phyloP scores from a whole-genome alignment of 2,888 invertebrate genomes.

The Aleiodes leptofemur region DNA sequence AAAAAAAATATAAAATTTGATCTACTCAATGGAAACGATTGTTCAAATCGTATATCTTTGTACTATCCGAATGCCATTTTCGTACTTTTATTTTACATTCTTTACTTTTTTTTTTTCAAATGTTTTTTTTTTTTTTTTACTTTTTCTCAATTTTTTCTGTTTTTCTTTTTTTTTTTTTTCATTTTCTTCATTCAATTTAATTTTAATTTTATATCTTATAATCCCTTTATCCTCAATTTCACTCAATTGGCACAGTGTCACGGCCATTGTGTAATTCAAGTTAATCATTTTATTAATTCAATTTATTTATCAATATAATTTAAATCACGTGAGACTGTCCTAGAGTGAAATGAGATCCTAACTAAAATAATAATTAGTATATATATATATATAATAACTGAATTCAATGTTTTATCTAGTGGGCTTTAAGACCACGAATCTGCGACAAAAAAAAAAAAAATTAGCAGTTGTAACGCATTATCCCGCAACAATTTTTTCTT shows the following conservation, averaged over 20 bases:
- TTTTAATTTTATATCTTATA: slow-evolving; percentile 40
- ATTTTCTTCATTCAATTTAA: slow-evolving; percentile 18
- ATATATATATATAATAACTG: slow-evolving; percentile 22
- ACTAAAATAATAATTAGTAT: slow-evolving; percentile 71
- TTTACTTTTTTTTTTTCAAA: slow-evolving; percentile 39
- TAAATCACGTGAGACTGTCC: slow-evolving; percentile 36
- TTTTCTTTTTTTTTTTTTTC: neutral
- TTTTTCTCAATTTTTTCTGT: slow-evolving; percentile 18
- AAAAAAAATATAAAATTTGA: slow-evolving; percentile 76
- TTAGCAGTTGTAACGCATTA: slow-evolving; percentile 55
- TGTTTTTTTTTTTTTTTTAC: slow-evolving; percentile 1
- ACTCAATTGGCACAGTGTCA: slow-evolving; percentile 25
- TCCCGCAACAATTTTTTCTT: slow-evolving; percentile 53
- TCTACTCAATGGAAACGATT: slow-evolving; percentile 72
- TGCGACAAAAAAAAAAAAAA: slow-evolving; percentile 41
- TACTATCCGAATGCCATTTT: slow-evolving; percentile 76
- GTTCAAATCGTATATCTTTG: slow-evolving; percentile 71
- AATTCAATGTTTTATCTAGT: slow-evolving; percentile 44
- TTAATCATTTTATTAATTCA: neutral
- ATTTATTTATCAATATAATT: slow-evolving; percentile 30
- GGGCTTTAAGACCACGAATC: slow-evolving; percentile 48
- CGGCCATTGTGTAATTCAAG: slow-evolving; percentile 26
- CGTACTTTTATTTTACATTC: slow-evolving; percentile 66
- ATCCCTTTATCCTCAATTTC: slow-evolving; percentile 34
- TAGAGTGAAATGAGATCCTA: slow-evolving; percentile 59